These are phyloP conservation scores for Norana najaformis DNA, from an alignment of 2,888 invertebrate species.

Conservation along the genomic window DNA sequence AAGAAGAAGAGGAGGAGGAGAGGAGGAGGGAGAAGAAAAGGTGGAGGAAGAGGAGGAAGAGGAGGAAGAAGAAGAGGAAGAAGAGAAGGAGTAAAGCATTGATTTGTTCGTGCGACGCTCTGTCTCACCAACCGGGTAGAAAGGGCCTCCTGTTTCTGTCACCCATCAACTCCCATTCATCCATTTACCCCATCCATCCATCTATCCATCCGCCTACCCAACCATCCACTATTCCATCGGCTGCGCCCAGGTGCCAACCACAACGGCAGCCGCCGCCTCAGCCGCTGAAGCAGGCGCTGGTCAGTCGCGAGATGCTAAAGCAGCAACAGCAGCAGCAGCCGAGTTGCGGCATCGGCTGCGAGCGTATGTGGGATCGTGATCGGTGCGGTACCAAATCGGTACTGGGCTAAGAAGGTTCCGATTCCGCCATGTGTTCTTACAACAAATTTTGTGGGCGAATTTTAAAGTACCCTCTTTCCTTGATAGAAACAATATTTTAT, in stretches of 20 bases:
- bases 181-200: not conserved
- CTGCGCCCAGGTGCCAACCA: not conserved
- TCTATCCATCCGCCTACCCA: not conserved
- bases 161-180: not conserved
- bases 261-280: not conserved
- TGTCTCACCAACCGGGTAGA: not conserved
- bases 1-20: too few relatives aligned
- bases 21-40: too few relatives aligned
- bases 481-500: too few relatives aligned
- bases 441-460: too few relatives aligned
- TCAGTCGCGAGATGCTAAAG: not conserved
- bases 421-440: too few relatives aligned
- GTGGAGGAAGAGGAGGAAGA: too few relatives aligned
- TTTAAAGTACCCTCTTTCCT: too few relatives aligned
- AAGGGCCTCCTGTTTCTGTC: not conserved
- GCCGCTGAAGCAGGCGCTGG: not conserved
- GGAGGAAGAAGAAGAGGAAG: too few relatives aligned
- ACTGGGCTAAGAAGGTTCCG: not conserved
- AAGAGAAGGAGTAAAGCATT: too few relatives aligned
- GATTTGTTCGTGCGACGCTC: not conserved
- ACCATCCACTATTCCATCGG: not conserved
- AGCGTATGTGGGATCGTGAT: not conserved
- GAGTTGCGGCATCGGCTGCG: not conserved
- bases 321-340: not conserved
- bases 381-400: not conserved